phyloP scores from a whole-genome alignment of 2,888 invertebrate genomes.

The Dolichopus griseipennis region DNA sequence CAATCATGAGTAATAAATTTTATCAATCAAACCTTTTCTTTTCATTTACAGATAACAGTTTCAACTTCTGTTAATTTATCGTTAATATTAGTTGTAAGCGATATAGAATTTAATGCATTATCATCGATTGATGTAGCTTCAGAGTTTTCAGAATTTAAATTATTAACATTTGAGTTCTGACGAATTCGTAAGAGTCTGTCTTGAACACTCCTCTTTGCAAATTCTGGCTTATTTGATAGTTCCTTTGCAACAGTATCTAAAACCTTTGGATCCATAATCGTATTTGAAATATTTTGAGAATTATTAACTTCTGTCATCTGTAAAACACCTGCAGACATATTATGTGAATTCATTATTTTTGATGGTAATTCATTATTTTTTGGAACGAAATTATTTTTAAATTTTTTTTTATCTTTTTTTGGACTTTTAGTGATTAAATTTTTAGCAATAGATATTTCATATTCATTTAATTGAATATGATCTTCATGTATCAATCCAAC shows the following conservation, averaged over 20 bases:
- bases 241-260: conserved; percentile 12
- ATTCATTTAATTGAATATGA: background rate
- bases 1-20: no score
- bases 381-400: background rate
- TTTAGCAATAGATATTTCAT: background rate
- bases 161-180: conserved; percentile 12
- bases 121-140: background rate
- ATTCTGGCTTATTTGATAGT: conserved; percentile 22
- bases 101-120: background rate
- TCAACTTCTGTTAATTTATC: background rate
- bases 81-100: background rate
- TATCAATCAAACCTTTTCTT: no score
- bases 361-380: background rate
- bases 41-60: background rate
- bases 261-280: background rate
- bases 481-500: background rate
- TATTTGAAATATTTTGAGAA: background rate
- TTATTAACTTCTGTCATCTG: background rate
- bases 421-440: background rate
- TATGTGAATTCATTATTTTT: background rate
- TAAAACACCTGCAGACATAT: background rate
- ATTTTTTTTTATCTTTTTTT: background rate
- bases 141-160: background rate
- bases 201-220: conserved; percentile 22
- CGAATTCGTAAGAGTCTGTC: conserved; percentile 19